Percentiles rank a stretch among this genome's conserved stretches.
Conservation (phyloP, 2,113 vertebrate genomes). For the Dicaeum eximium region DNA sequence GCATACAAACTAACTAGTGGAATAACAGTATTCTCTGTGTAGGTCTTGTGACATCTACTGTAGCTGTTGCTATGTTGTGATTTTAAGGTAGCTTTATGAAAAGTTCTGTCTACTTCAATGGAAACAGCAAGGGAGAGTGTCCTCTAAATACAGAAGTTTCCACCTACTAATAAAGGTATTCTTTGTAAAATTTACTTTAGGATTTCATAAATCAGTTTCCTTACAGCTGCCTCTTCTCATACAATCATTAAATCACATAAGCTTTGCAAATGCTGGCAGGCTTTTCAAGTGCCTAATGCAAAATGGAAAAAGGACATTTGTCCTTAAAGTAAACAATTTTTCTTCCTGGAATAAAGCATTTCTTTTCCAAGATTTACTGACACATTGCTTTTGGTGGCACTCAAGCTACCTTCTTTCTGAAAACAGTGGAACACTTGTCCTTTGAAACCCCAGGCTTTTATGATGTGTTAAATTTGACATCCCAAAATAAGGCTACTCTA, state of each 20-base stretch:
- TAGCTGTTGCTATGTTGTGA: background rate
- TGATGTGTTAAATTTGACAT: background rate
- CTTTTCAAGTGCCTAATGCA: background rate
- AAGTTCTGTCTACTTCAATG: background rate
- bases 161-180: background rate
- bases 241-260: background rate
- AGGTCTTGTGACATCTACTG: background rate
- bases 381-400: background rate
- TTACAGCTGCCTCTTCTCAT: background rate
- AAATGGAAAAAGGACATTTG: background rate
- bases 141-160: background rate
- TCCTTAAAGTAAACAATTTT: background rate
- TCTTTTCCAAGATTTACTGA: background rate
- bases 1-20: background rate
- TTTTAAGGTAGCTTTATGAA: background rate
- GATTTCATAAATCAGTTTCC: background rate
- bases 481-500: background rate
- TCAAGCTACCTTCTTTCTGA: background rate
- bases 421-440: background rate
- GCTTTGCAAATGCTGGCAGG: background rate
- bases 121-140: background rate
- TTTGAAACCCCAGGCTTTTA: background rate
- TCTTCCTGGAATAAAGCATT: background rate
- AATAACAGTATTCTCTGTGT: background rate
- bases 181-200: background rate